Evolutionary conservation across 2,113 vertebrate species (phyloP).

Genomic region (Xiphophorus maculatus): DNA sequence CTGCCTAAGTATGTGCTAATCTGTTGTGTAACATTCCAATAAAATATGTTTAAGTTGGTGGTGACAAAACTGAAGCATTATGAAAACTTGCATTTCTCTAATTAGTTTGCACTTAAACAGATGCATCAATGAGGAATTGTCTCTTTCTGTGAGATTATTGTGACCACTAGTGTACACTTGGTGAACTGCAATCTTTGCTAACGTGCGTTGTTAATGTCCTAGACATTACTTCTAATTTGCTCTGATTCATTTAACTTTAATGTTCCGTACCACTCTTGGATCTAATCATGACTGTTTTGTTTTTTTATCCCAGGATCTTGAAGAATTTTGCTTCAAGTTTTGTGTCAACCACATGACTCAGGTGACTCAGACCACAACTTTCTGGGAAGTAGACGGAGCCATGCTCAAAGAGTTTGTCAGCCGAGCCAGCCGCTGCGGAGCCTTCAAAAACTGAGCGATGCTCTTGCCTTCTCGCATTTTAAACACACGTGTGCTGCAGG

Average conservation of each 20-base stretch:
- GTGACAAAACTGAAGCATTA: not conserved
- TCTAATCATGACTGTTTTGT: not conserved
- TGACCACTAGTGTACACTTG: not conserved
- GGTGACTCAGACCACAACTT: conserved; percentile 93
- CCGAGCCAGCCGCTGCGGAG: conserved; percentile 93
- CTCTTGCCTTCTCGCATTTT: not conserved
- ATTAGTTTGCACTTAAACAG: not conserved
- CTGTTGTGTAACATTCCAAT: not conserved
- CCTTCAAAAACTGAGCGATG: conserved; percentile 91
- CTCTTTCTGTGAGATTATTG: not conserved
- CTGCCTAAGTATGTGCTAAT: not conserved
- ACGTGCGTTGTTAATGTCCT: too few relatives aligned
- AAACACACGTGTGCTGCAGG: accelerated
- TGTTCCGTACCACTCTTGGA: too few relatives aligned
- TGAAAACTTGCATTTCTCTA: not conserved
- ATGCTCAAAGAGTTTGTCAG: conserved; percentile 96
- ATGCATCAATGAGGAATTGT: not conserved
- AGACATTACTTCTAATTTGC: not conserved
- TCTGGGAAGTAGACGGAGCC: conserved; percentile 93
- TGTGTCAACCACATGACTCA: conserved; percentile 96
- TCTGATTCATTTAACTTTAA: too few relatives aligned
- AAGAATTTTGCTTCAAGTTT: conserved; percentile 97
- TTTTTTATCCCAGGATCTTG: conserved; percentile 85
- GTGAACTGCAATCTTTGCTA: not conserved
- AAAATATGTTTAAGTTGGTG: too few relatives aligned